These are phyloP conservation scores for Pseudomyrmex concolor DNA, from an alignment of 1,140 invertebrate genomes.

Conservation along the genomic window DNA sequence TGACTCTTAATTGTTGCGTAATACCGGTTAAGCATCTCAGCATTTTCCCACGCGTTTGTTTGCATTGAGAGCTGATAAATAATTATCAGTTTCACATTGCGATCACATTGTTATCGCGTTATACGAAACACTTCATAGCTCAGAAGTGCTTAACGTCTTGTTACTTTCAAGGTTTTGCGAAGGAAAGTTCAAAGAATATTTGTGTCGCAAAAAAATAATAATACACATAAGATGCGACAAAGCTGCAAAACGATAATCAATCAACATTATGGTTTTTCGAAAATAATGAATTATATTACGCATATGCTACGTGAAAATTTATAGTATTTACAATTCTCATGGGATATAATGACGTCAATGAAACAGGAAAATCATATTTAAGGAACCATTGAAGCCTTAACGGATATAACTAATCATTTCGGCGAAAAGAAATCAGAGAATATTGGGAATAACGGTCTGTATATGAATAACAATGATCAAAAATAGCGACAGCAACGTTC, in stretches of 20 bases:
- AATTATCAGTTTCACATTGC: slow-evolving; percentile 49
- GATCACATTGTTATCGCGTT: slow-evolving; percentile 19
- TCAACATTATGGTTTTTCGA: too few species aligned
- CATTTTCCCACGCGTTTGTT: slow-evolving; percentile 65
- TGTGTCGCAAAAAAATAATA: slow-evolving; percentile 1
- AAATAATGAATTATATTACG: not conserved
- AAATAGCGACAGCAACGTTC: slow-evolving; percentile 12
- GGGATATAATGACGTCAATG: slow-evolving; percentile 32
- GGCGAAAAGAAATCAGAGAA: slow-evolving; percentile 27
- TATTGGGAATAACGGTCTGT: slow-evolving; percentile 19
- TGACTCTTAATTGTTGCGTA: slow-evolving; percentile 47
- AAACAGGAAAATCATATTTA: slow-evolving; percentile 28
- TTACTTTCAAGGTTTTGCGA: slow-evolving; percentile 19
- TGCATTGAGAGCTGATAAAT: slow-evolving; percentile 30
- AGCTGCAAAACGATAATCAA: not conserved
- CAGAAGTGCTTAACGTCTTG: not conserved
- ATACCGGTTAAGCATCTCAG: slow-evolving; percentile 58
- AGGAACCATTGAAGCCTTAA: not conserved
- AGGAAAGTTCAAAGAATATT: slow-evolving; percentile 8
- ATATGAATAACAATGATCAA: slow-evolving; percentile 51
- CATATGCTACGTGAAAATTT: not conserved
- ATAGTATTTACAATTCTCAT: not conserved
- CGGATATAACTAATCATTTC: not conserved
- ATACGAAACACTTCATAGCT: not conserved
- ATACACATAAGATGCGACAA: not conserved